Base-by-base conservation (phyloP, 2,888 invertebrate genomes). In the Cryptops parisi region DNA sequence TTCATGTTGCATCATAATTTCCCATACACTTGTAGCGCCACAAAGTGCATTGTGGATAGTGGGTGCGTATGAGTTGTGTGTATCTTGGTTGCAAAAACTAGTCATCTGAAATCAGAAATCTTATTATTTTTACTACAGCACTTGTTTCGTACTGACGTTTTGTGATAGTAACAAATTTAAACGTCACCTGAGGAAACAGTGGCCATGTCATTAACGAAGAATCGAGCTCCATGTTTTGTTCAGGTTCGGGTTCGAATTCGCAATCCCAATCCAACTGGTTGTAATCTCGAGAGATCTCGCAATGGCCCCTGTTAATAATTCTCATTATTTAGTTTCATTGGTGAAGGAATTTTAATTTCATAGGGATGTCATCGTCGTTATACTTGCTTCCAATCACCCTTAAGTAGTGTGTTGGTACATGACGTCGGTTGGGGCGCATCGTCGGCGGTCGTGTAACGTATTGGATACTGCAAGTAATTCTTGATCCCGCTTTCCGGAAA, bases 401-500 rank as follows among this genome's bases (percentile, higher is more conserved):
- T 58, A 54, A 64, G 56, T 39, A 58, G 58, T 26, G 53, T 49
- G 58, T 65, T 61, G 40, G 62, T 62, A 56, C 64, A 64, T n/a
- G 61, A 60, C 47, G 62, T 64, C 41, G 64, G 63, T 45, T 24
- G 25, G 12, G 68, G 55, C 69, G 70, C 55, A 67, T 60, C 44
- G 48, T 52, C 47, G 5, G 58, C 64, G n/a, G n/a, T n/a, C 48
- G 64, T 63, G 62, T 75, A 76, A 60, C 76, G 77, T 55, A 70
- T 67, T 1, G 78, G 78, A 62, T 78, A 78, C 33, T 78, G 71
- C 1, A 72, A 70, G 63, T 79, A 78, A 46, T 71, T 72, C 9
- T 15, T 12, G 15, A 41, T 5, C 19, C 79, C 79, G 55, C 74
- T 73, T 64, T 80, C 80, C 60, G 79, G 79, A 64, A 79, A 80